Evolutionary conservation across 1,140 invertebrate genomes (phyloP).

Genomic region (Euschistus heros): DNA sequence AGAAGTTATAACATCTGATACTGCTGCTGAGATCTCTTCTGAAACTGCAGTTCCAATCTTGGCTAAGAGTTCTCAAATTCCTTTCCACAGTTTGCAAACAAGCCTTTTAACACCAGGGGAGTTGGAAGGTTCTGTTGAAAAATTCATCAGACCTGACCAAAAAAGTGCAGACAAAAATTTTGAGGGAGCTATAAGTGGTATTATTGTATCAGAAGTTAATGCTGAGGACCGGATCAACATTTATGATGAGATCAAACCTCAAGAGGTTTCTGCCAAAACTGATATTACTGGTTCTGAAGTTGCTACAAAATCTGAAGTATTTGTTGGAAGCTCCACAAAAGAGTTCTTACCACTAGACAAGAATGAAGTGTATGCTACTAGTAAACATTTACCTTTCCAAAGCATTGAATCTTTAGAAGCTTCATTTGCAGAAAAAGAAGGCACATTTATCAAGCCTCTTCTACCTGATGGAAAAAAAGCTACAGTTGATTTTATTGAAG

Average conservation of each 20-base stretch:
- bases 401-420: conserved; percentile 29
- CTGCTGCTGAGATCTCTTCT: conserved; percentile 26
- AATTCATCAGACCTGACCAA: conserved; percentile 27
- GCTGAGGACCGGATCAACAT: conserved; percentile 30
- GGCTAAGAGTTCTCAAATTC: conserved; percentile 25
- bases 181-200: conserved; percentile 28
- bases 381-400: conserved; percentile 28
- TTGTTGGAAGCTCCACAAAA: conserved; percentile 21
- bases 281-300: conserved; percentile 34
- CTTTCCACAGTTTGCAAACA: conserved; percentile 27
- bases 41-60: conserved; percentile 15
- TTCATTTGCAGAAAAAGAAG: conserved; percentile 29
- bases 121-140: conserved; percentile 25
- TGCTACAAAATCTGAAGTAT: conserved; percentile 27
- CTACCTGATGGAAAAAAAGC: conserved; percentile 34
- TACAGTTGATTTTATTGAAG: conserved; percentile 36
- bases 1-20: conserved; percentile 32
- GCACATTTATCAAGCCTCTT: conserved; percentile 31
- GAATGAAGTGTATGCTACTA: conserved; percentile 21
- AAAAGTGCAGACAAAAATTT: conserved; percentile 30
- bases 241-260: conserved; percentile 30
- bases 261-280: conserved; percentile 28
- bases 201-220: conserved; percentile 32
- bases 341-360: conserved; percentile 20
- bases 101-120: conserved; percentile 27